A percentile compares a stretch with the other conserved stretches of the same genome.
Evolutionary conservation across 2,888 invertebrate species (phyloP).

Genomic region (Eucriotettix oculatus): DNA sequence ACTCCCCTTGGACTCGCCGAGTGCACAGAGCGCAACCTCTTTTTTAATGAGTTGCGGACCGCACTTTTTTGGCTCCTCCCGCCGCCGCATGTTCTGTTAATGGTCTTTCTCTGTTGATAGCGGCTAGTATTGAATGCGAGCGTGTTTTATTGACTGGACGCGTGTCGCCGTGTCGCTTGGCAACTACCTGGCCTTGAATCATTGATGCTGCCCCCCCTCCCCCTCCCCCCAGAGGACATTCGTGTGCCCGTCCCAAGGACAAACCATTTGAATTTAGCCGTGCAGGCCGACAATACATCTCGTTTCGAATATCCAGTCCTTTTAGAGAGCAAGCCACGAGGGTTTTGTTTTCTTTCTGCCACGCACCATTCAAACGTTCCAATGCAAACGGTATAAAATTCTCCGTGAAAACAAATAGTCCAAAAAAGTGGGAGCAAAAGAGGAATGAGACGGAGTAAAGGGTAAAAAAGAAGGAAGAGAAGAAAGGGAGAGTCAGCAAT

Average conservation of each 20-base stretch:
- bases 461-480: too few species aligned
- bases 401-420: background rate
- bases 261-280: background rate
- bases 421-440: background rate
- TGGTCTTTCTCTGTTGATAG: background rate
- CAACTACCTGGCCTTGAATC: background rate
- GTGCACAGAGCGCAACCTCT: too few species aligned
- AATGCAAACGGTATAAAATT: background rate
- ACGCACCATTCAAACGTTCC: background rate
- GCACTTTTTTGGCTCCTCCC: background rate
- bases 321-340: background rate
- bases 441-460: too few species aligned
- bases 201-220: background rate
- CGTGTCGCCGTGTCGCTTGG: background rate
- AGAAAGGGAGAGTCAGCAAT: background rate
- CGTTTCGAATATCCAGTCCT: background rate
- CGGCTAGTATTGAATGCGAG: background rate
- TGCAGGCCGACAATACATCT: too few species aligned
- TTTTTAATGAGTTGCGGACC: background rate
- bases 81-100: background rate
- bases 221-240: background rate
- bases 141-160: background rate
- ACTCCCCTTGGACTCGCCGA: too few species aligned
- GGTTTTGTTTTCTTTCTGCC: background rate
- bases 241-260: background rate